Base-by-base conservation (phyloP, 2,797 vertebrate genomes). In the Steatocranus sp. region DNA sequence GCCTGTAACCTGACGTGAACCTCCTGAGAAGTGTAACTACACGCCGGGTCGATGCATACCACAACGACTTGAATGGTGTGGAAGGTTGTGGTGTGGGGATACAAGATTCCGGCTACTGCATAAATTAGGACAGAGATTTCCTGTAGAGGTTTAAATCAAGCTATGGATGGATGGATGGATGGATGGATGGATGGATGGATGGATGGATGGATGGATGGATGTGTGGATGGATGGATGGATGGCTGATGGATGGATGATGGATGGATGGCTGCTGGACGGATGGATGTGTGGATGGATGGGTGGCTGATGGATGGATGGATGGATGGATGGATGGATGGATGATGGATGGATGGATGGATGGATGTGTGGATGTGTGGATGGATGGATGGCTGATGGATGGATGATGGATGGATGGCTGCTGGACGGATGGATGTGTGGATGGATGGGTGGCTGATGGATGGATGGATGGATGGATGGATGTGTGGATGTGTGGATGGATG, bases 341-440 rank as follows among this genome's bases (percentile, higher is more conserved):
- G 25, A 25, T 25, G 25, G 25, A 25, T 5, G 36, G 36, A 14
- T 6, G 12, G 3, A 0, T 12, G 11, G 12, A 0, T 10, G 25
- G 25, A n/a, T n/a, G n/a, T n/a, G n/a, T n/a, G n/a, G n/a, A n/a
- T n/a, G n/a, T n/a, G n/a, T 5, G 36, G 36, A 14, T 6, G 12
- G 3, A 0, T 12, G 11, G 12, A 0, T 10, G 25, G 25, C 25
- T 0, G 36, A 11, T 38, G 11, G 36, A 6, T 34, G 4, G 30
- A 7, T 30, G 30, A 5, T 7, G 41, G 6, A 7, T 15, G 41
- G 14, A 6, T 3, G 5, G 1, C n/a, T n/a, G n/a, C n/a, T 14
- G 3, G 12, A 0, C 7, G 38, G 11, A 0, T 34, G 4, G 30
- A 7, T 30, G 30, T 7, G 41, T 15, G 41, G 14, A 6, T 3